Evolutionary conservation across 2,797 vertebrate genomes (phyloP).

Genomic region (Psittacula echo): DNA sequence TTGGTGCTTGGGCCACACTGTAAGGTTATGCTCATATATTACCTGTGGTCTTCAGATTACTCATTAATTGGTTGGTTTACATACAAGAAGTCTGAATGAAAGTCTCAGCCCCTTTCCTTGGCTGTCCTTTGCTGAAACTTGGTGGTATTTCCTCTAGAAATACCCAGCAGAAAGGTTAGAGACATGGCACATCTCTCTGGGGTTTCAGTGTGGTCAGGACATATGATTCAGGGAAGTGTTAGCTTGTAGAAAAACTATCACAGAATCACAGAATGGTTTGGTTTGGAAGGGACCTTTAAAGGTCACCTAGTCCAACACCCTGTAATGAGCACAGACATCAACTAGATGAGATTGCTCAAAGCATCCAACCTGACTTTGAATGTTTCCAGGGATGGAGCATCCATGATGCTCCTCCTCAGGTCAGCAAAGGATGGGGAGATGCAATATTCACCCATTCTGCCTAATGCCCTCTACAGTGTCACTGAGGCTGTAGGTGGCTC

Average conservation of each 20-base stretch:
- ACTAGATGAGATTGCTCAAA: background rate
- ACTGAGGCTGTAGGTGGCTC: background rate
- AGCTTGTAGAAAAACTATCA: background rate
- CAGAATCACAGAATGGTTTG: background rate
- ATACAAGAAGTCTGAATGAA: slow-evolving; percentile 14
- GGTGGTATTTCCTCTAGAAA: background rate
- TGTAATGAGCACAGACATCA: background rate
- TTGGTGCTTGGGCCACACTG: background rate
- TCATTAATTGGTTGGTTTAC: slow-evolving; percentile 47
- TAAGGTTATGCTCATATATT: slow-evolving; percentile 29
- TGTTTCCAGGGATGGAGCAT: background rate
- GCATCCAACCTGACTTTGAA: fast-evolving
- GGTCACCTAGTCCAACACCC: fast-evolving
- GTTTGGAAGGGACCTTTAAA: background rate
- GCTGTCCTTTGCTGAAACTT: background rate
- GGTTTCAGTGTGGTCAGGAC: background rate
- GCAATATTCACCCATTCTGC: background rate
- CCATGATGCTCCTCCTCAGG: fast-evolving
- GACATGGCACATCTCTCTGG: fast-evolving
- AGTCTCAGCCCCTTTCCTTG: background rate
- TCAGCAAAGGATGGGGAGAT: background rate
- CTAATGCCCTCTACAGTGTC: fast-evolving
- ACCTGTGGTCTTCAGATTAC: slow-evolving; percentile 53
- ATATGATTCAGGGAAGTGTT: background rate
- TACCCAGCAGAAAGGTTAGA: background rate